Conservation (phyloP, 2,797 vertebrate species). For the Neoniphon sammara region DNA sequence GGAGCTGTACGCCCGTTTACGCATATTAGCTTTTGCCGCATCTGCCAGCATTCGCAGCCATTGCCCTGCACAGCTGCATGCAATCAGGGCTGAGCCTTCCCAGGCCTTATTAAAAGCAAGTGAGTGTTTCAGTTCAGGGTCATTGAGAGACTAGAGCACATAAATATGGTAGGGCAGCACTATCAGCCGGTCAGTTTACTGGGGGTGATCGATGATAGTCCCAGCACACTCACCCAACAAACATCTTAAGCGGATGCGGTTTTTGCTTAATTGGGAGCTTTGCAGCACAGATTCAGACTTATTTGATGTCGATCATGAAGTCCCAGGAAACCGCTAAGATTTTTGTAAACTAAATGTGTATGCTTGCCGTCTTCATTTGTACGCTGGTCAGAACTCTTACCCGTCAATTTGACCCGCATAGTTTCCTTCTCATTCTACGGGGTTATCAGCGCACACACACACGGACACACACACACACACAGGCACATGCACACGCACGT, state of each 20-base stretch:
- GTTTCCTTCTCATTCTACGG: conserved; percentile 61
- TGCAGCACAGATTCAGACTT: conserved; percentile 78
- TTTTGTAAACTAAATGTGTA: conserved; percentile 81
- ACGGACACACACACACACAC: conserved; percentile 10
- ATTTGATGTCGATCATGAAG: conserved; percentile 84
- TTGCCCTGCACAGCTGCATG: conserved; percentile 43
- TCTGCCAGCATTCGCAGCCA: conserved; percentile 78
- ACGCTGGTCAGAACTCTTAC: conserved; percentile 72
- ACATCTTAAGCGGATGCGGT: conserved; percentile 85
- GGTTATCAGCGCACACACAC: conserved; percentile 29
- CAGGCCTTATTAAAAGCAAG: conserved; percentile 82
- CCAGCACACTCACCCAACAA: conserved; percentile 78
- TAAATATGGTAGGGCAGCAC: conserved; percentile 83
- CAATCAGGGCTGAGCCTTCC: conserved; percentile 55
- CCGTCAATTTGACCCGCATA: conserved; percentile 83
- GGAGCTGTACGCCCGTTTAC: conserved; percentile 79
- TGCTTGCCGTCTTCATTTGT: conserved; percentile 77
- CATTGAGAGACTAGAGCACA: conserved; percentile 72
- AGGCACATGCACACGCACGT: conserved; percentile 33
- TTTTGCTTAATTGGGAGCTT: conserved; percentile 89
- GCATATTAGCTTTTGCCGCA: conserved; percentile 82
- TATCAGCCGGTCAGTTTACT: conserved; percentile 82
- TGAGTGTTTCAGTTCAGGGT: conserved; percentile 79
- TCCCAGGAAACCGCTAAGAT: conserved; percentile 79
- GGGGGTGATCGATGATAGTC: conserved; percentile 85